Percentiles rank a stretch among this genome's conserved stretches.
phyloP scores from a whole-genome alignment of 2,888 invertebrate species.

The Philereme transversata region DNA sequence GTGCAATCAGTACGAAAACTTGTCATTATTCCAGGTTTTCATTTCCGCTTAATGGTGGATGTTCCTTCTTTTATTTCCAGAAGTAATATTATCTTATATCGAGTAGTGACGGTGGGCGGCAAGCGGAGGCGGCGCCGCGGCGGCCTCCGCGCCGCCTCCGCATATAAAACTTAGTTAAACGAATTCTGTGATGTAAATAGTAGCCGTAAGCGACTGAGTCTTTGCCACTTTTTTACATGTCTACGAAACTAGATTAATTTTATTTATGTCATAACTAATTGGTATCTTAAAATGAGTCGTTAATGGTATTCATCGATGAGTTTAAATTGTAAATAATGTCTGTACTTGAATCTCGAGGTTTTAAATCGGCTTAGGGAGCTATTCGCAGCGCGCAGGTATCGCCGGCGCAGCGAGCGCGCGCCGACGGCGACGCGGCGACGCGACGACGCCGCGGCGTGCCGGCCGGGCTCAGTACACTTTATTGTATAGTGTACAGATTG shows the following conservation, averaged over 20 bases:
- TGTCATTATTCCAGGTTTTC: conserved; percentile 30
- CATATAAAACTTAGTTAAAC: conserved; percentile 30
- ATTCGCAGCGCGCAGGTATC: not conserved
- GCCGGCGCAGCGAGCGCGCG: not conserved
- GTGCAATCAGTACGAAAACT: conserved; percentile 26
- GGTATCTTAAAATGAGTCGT: conserved; percentile 1
- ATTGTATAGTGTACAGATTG: conserved; percentile 18
- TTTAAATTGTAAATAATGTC: conserved; percentile 68
- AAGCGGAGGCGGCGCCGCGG: not conserved
- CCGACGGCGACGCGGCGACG: not conserved
- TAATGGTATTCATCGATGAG: conserved; percentile 46
- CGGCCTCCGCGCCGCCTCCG: not conserved
- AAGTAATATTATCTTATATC: conserved; percentile 13
- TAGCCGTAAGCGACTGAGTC: conserved; percentile 78
- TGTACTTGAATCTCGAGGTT: conserved; percentile 63
- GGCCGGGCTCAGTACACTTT: not conserved
- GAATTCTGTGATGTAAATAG: conserved; percentile 72
- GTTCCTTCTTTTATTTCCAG: conserved; percentile 30
- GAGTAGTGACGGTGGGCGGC: conserved; percentile 4
- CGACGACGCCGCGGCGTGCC: not conserved
- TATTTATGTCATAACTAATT: conserved; percentile 26
- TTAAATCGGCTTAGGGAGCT: conserved; percentile 41
- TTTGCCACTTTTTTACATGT: conserved; percentile 83
- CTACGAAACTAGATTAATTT: conserved; percentile 65
- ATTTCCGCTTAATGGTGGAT: conserved; percentile 30